phyloP scores from a whole-genome alignment of 2,888 invertebrate genomes.

The Myopa testacea region DNA sequence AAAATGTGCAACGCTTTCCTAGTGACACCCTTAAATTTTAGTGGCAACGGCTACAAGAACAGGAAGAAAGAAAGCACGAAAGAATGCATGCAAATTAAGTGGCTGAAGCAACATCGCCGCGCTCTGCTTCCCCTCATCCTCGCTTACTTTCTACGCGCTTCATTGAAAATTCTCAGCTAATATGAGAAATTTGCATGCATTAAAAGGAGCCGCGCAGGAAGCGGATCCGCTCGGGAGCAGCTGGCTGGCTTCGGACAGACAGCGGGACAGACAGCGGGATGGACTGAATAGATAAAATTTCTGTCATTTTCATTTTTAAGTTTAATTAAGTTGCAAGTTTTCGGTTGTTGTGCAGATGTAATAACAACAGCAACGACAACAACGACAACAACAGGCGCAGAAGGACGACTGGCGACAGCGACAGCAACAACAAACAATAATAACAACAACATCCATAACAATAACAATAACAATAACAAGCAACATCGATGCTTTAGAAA shows the following conservation, averaged over 20 bases:
- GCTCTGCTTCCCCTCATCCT: not conserved
- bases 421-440: not conserved
- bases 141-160: constrained; percentile 19
- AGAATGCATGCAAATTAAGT: constrained; percentile 30
- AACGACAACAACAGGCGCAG: not conserved
- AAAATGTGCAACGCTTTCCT: constrained; percentile 31
- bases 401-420: not conserved
- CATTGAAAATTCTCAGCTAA: constrained; percentile 37
- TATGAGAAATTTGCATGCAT: constrained; percentile 36
- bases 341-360: not conserved
- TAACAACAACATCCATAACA: not conserved
- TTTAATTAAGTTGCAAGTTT: constrained; percentile 19
- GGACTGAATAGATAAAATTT: not conserved
- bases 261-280: not conserved
- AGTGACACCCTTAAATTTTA: constrained; percentile 6
- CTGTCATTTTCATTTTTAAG: constrained; percentile 25
- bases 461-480: constrained; percentile 8
- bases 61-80: not conserved
- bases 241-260: not conserved
- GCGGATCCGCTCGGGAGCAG: not conserved
- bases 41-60: not conserved
- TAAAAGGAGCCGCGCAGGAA: not conserved
- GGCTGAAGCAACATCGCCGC: constrained; percentile 12
- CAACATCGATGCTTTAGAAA: not conserved
- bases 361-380: not conserved